A percentile compares a stretch with the other conserved stretches of the same genome.
These are phyloP conservation scores for Smutsia gigantea DNA, from an alignment of 2,797 vertebrate genomes.

Conservation along the genomic window DNA sequence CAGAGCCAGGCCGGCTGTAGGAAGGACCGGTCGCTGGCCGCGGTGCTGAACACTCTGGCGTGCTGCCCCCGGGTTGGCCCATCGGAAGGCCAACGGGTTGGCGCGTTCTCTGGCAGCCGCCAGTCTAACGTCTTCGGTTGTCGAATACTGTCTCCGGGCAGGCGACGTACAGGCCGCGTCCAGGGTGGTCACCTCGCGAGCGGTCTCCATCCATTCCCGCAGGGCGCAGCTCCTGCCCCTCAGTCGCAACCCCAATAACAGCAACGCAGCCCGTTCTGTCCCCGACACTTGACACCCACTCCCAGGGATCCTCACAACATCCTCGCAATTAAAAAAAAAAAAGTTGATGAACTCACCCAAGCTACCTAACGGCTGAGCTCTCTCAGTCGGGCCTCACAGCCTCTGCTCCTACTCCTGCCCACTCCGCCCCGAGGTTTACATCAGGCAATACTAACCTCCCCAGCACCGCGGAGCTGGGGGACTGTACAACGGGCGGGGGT, in stretches of 20 bases:
- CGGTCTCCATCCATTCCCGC: not conserved
- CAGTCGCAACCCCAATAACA: not conserved
- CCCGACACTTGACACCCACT: not conserved
- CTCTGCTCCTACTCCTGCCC: no score
- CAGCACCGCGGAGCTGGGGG: not conserved
- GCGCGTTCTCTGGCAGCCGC: not conserved
- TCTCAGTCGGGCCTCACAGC: not conserved
- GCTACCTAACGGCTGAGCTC: not conserved
- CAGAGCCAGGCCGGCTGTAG: accelerated
- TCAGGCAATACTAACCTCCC: not conserved
- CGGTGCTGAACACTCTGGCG: slow-evolving; percentile 61
- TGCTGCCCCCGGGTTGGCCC: accelerated
- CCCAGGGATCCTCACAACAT: not conserved
- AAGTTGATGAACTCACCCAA: not conserved
- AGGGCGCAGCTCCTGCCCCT: not conserved
- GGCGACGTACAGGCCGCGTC: not conserved
- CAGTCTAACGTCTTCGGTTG: not conserved
- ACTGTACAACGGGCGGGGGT: not conserved
- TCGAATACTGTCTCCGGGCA: not conserved
- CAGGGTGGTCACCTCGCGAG: not conserved
- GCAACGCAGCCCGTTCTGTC: not conserved
- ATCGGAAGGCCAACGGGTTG: accelerated
- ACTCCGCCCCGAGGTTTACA: not conserved
- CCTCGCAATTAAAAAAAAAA: not conserved
- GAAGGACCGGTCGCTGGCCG: slow-evolving; percentile 45